These are phyloP conservation scores for Zosterops japonicus DNA, from an alignment of 2,113 vertebrate species.

Conservation along the genomic window DNA sequence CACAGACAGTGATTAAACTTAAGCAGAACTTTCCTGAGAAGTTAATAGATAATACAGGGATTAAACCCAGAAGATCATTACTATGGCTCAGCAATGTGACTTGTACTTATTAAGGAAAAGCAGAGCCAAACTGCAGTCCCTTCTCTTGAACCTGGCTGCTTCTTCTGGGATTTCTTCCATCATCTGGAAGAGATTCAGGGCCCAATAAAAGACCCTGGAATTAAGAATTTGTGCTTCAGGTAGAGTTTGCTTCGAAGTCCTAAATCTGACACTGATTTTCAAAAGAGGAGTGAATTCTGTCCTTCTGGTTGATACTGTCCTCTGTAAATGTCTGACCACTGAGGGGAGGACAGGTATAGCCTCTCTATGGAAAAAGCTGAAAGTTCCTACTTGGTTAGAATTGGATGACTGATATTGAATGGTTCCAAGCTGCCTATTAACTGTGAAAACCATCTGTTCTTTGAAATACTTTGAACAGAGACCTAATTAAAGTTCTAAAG, in stretches of 20 bases:
- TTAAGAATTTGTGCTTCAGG: neutral
- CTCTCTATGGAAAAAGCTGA: neutral
- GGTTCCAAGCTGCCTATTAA: neutral
- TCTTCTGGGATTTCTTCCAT: neutral
- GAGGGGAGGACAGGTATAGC: fast-evolving
- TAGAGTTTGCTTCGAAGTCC: neutral
- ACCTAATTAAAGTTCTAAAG: neutral
- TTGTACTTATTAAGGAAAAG: neutral
- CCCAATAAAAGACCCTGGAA: neutral
- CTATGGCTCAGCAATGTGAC: neutral
- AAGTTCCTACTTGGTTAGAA: neutral
- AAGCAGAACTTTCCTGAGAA: neutral
- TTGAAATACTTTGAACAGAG: neutral
- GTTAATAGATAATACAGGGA: neutral
- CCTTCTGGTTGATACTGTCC: neutral
- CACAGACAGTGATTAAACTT: neutral
- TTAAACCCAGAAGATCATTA: neutral
- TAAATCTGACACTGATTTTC: neutral
- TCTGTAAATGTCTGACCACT: neutral
- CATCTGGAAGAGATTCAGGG: neutral
- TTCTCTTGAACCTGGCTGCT: neutral
- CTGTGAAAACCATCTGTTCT: neutral
- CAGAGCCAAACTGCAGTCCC: neutral
- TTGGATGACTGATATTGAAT: neutral
- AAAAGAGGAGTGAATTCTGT: neutral